Evolutionary conservation across 1,140 invertebrate species (phyloP).

Genomic region (Euglossa dilemma): DNA sequence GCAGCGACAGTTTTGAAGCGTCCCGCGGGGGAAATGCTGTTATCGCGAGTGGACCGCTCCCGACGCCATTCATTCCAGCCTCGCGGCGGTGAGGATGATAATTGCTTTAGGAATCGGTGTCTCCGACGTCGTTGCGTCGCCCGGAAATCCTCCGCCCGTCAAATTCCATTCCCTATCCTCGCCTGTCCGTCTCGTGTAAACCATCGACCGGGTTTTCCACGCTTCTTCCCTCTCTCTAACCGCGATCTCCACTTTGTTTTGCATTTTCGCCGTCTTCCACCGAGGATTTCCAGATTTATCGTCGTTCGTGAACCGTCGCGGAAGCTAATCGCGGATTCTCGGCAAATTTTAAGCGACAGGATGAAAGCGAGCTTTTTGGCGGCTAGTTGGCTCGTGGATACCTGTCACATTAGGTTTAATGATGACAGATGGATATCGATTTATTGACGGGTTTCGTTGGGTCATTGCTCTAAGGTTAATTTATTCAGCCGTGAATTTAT

Average conservation of each 20-base stretch:
- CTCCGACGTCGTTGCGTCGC: slow-evolving; percentile 12
- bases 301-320: no score
- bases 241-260: neutral
- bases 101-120: slow-evolving; percentile 54
- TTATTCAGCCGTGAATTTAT: no score
- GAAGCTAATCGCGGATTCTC: no score
- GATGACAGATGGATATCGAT: no score
- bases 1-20: slow-evolving; percentile 35
- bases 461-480: no score
- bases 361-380: no score
- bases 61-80: slow-evolving; percentile 31
- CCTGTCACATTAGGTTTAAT: no score
- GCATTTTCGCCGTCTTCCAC: no score
- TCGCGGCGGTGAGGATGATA: slow-evolving; percentile 39
- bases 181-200: neutral
- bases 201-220: neutral
- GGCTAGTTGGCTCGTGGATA: no score
- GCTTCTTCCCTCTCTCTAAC: neutral
- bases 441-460: no score
- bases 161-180: slow-evolving; percentile 24
- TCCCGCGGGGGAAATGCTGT: slow-evolving; percentile 53
- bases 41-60: slow-evolving; percentile 52
- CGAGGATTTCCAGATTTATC: no score
- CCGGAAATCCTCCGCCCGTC: slow-evolving; percentile 18
- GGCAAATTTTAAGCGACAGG: no score